Conservation (phyloP, 2,113 vertebrate genomes). For the Sula dactylatra region DNA sequence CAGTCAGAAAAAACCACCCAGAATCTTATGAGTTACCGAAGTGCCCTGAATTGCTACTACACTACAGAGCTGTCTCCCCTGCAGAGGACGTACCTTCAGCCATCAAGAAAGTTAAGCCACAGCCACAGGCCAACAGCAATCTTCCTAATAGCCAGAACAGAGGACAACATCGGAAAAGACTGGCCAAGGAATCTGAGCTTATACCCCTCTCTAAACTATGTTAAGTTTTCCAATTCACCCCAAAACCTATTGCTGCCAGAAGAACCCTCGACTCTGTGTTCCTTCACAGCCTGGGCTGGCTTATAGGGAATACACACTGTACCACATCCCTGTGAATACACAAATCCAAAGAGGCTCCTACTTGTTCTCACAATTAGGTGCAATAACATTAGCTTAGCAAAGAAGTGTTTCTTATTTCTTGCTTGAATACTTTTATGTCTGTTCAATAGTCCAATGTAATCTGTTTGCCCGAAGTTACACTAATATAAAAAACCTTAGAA, state of each 20-base stretch:
- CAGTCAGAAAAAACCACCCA: background rate
- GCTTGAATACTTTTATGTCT: background rate
- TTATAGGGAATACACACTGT: rapidly evolving
- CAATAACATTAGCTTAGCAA: background rate
- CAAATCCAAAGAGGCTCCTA: background rate
- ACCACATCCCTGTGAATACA: background rate
- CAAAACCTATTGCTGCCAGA: background rate
- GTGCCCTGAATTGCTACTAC: background rate
- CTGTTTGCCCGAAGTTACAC: background rate
- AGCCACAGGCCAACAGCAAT: background rate
- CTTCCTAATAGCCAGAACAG: background rate
- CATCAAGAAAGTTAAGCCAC: background rate
- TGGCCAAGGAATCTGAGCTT: background rate
- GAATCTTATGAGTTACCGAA: background rate
- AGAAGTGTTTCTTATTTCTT: background rate
- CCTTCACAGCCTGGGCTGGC: background rate
- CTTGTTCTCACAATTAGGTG: background rate
- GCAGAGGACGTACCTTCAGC: background rate
- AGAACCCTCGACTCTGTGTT: background rate
- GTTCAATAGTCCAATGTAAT: background rate
- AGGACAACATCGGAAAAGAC: background rate
- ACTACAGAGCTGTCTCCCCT: background rate
- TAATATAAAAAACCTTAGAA: background rate
- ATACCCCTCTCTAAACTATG: background rate
- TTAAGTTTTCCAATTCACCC: background rate